Percentiles rank a stretch among this genome's conserved stretches.
phyloP scores from a whole-genome alignment of 2,888 invertebrate genomes.

The Flexamia atlantica region DNA sequence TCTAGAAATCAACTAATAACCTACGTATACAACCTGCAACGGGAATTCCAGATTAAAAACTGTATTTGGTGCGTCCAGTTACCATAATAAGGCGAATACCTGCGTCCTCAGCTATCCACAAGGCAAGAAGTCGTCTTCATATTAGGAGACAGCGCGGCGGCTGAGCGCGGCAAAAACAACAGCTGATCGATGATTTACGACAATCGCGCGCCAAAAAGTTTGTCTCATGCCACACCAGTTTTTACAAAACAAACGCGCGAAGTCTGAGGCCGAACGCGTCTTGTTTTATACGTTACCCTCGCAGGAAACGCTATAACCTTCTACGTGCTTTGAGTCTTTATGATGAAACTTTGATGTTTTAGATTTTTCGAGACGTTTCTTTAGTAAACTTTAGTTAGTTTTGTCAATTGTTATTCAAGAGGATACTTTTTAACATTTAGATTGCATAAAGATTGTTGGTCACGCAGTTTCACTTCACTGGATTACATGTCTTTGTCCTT shows the following conservation, averaged over 20 bases:
- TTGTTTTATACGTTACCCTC: conserved; percentile 24
- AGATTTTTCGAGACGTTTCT: background rate
- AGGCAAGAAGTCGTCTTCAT: background rate
- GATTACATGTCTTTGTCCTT: no score
- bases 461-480: no score
- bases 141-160: conserved; percentile 6
- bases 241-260: conserved; percentile 25
- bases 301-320: background rate
- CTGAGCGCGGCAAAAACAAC: background rate
- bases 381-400: background rate
- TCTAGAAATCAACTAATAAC: no score
- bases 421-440: no score
- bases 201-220: conserved; percentile 19
- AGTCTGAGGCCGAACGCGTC: background rate
- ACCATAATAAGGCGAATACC: no score
- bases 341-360: background rate
- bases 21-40: no score
- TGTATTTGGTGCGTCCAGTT: no score
- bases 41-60: no score
- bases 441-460: no score
- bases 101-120: no score
- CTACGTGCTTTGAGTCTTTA: conserved; percentile 2
- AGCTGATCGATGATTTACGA: conserved; percentile 37
- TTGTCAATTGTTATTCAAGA: no score
- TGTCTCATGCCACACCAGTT: conserved; percentile 40